Evolutionary conservation across 2,797 vertebrate species (phyloP), one percentile per base, ranked within the genome.

Genomic region (Aulostomus chinensis): DNA sequence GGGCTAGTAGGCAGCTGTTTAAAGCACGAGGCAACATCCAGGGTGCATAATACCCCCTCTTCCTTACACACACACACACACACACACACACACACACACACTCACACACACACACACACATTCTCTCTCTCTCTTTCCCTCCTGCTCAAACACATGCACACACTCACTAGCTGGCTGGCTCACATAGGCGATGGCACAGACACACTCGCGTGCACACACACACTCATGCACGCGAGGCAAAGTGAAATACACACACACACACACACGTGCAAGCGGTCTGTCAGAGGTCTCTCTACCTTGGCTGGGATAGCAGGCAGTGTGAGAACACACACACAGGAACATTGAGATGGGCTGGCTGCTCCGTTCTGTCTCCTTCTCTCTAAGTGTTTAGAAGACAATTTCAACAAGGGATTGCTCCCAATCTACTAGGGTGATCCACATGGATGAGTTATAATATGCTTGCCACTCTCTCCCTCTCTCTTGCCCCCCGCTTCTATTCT

Each of bases 361-460:
- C 85, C 81, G 84, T 85, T 83, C 84, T 78, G 76, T 86, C 86
- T 84, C 80, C 71, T 76, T 49, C 87, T 88, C 84, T 78, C 74
- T 85, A 87, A 90, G 88, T 91, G 90, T 93, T 92, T 90, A 81
- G 77, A 78, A 91, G 90, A 83, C 73, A 88, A 89, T 91, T 89
- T 84, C 88, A 89, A 86, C 84, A 78, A 82, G 87, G 89, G 85
- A 90, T 85, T 78, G 89, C 92, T 93, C 86, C 75, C 85, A 88
- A 76, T 88, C 88, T 86, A 85, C 81, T 84, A 71, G 84, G 88
- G 85, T 87, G 88, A 91, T 85, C 89, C 91, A 91, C 88, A 86
- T 80, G 82, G 86, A 91, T 88, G 90, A 88, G 86, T 81, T 91
- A 90, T 90, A 92, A 94, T 91, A 83, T 84, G 91, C 90, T 92